Evolutionary conservation across 2,113 vertebrate species (phyloP).

Genomic region (Aegithalos caudatus): DNA sequence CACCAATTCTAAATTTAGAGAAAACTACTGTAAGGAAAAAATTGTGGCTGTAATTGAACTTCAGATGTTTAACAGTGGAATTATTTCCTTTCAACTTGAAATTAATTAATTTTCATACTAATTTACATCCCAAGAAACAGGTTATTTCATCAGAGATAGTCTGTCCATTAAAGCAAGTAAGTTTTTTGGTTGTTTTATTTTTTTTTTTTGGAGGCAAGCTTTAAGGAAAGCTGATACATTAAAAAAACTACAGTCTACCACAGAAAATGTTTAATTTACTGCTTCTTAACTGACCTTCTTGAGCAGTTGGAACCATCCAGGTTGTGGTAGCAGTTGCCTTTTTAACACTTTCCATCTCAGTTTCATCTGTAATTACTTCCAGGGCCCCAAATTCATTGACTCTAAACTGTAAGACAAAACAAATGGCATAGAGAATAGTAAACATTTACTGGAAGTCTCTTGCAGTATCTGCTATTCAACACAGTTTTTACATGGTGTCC

Average conservation of each 20-base stretch:
- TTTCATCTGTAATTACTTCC: slow-evolving; percentile 95
- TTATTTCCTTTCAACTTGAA: not conserved
- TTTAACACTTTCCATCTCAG: slow-evolving; percentile 83
- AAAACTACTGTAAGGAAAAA: not conserved
- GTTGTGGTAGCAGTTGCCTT: slow-evolving; percentile 86
- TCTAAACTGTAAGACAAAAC: slow-evolving; percentile 80
- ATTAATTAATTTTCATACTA: not conserved
- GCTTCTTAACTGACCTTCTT: slow-evolving; percentile 75
- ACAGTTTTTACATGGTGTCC: not conserved
- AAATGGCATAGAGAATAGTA: not conserved
- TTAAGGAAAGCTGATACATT: not conserved
- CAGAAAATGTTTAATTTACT: not conserved
- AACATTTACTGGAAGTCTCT: not conserved
- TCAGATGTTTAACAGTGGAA: not conserved
- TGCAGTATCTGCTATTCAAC: not conserved
- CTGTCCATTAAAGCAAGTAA: not conserved
- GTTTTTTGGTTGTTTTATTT: too few relatives aligned
- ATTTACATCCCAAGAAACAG: not conserved
- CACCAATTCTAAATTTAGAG: not conserved
- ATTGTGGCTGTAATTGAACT: not conserved
- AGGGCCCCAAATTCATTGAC: slow-evolving; percentile 96
- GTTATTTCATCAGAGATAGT: not conserved
- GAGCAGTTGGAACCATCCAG: slow-evolving; percentile 85
- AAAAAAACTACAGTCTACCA: not conserved
- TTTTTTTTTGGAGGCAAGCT: not conserved